Evolutionary conservation across 2,113 vertebrate species (phyloP).

Genomic region (Balaeniceps rex): DNA sequence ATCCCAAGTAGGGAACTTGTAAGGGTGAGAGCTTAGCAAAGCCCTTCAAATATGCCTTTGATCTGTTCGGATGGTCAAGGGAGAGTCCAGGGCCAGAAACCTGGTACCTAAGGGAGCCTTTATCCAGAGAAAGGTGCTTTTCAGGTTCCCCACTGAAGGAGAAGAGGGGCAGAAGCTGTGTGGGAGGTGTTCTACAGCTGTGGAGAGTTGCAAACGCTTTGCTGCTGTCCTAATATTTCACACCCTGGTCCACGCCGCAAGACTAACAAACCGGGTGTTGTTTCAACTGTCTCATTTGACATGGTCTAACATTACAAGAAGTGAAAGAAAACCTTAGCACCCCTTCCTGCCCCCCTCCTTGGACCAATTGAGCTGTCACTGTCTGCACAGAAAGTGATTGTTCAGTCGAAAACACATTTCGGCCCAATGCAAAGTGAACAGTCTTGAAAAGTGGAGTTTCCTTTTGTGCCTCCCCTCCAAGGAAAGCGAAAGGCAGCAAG

Average conservation of each 20-base stretch:
- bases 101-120: not conserved
- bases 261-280: not conserved
- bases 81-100: not conserved
- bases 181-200: not conserved
- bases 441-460: slow-evolving; percentile 9
- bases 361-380: slow-evolving; percentile 51
- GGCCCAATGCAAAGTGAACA: not conserved
- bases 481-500: not conserved
- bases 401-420: slow-evolving; percentile 33
- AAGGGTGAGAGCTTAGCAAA: slow-evolving; percentile 1
- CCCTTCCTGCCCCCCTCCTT: not conserved
- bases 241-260: not conserved
- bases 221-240: slow-evolving; percentile 15
- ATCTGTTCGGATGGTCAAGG: not conserved
- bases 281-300: slow-evolving; percentile 35
- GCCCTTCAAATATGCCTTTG: not conserved
- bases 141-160: not conserved
- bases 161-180: not conserved
- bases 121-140: not conserved
- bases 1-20: not conserved
- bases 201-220: not conserved
- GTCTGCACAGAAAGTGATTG: slow-evolving; percentile 40
- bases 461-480: slow-evolving; percentile 25
- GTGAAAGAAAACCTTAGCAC: slow-evolving; percentile 36
- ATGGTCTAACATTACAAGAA: slow-evolving; percentile 18